Evolutionary conservation across 2,888 invertebrate species (phyloP), one percentile per base, ranked within the genome.

Genomic region (Rotaria magnacalcarata): DNA sequence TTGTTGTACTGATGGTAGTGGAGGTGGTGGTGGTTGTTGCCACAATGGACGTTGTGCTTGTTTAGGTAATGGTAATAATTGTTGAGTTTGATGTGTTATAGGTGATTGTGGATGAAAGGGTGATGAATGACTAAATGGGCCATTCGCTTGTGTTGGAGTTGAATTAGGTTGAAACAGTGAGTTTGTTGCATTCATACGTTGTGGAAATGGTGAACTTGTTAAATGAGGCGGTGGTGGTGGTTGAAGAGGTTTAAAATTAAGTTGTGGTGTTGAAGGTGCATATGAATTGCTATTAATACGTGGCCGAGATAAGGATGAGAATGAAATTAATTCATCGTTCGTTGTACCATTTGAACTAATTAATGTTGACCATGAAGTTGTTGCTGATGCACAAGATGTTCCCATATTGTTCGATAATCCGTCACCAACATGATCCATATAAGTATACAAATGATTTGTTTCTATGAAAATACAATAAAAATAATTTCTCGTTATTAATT

Each of bases 181-280:
- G 34, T 5, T 67, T 7, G 11, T 41, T 19, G 34, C 6, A 34
- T 67, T 67, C 7, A 67, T 27, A 67, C 67, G 67, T 67, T 67
- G 67, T 34, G 67, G 6, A 34, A 67, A 67, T 41, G 34, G 34
- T 19, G 67, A 19, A 34, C 34, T 67, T 16, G 27, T 34, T 34
- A 67, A 19, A 67, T 67, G 67, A 67, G 67, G 67, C 19, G 67
- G 67, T 67, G 7, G 67, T 27, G 34, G 34, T 67, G 60, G 27
- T 41, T 67, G 67, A 67, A 67, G 67, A 41, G 67, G 34, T 67
- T 67, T 67, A 67, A 67, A 67, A 67, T 67, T 67, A 34, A 67
- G 67, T 34, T 67, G 67, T 34, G 67, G 67, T 16, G 67, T 67
- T 34, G 67, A 67, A 41, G 67, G 67, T 41, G 34, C 67, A 67